Evolutionary conservation across 2,797 vertebrate genomes (phyloP).

Genomic region (Graptemys geographica): DNA sequence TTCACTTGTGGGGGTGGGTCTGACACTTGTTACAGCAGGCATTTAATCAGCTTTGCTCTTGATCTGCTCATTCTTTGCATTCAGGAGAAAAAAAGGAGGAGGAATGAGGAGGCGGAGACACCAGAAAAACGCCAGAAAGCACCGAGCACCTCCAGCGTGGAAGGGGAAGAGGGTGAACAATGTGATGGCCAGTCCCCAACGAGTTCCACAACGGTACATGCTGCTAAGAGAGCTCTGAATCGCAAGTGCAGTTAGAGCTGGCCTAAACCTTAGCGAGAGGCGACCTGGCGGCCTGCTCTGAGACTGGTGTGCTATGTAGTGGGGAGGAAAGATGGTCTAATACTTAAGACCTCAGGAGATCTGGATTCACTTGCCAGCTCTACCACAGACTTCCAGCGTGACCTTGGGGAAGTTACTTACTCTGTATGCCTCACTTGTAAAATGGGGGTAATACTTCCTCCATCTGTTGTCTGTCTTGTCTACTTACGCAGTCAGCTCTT

Average conservation of each 20-base stretch:
- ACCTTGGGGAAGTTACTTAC: background rate
- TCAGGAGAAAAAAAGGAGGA: constrained; percentile 84
- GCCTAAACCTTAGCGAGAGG: background rate
- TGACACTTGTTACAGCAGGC: background rate
- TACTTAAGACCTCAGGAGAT: fast-evolving
- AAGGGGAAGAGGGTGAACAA: constrained; percentile 76
- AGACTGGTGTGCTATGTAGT: background rate
- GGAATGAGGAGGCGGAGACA: constrained; percentile 79
- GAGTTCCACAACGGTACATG: constrained; percentile 88
- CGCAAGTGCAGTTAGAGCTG: background rate
- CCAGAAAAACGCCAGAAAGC: constrained; percentile 81
- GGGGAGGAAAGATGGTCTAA: background rate
- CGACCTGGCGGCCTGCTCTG: background rate
- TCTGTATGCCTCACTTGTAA: background rate
- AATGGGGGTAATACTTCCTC: background rate
- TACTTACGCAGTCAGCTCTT: background rate
- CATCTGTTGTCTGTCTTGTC: background rate
- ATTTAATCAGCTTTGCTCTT: background rate
- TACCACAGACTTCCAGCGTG: background rate
- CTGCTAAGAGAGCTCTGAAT: background rate
- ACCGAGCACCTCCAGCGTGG: constrained; percentile 75
- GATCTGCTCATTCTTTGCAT: background rate
- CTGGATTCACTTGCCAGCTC: background rate
- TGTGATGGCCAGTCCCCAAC: constrained; percentile 81
- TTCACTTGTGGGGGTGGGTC: background rate